Conservation (phyloP, 2,797 vertebrate genomes). For the Pantherophis vulpinus region DNA sequence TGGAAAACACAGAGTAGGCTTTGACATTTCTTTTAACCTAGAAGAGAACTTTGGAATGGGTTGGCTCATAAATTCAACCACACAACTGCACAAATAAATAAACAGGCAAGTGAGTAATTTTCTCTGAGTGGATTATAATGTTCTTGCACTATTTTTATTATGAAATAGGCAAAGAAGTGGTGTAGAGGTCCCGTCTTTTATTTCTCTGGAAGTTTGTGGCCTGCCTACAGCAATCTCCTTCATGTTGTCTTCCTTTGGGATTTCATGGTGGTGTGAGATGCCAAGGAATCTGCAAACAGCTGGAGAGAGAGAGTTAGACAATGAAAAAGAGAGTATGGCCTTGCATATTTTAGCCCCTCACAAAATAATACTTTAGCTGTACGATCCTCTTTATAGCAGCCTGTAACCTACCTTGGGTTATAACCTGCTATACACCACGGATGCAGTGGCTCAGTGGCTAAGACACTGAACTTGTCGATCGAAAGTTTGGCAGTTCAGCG, state of each 20-base stretch:
- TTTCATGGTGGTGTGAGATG: not conserved
- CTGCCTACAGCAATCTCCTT: not conserved
- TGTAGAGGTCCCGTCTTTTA: not conserved
- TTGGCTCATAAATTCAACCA: not conserved
- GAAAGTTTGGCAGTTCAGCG: too few species aligned
- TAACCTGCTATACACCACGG: too few species aligned
- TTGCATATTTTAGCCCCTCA: not conserved
- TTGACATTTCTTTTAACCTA: not conserved
- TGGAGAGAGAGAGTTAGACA: not conserved
- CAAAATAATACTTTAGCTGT: not conserved
- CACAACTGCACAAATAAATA: not conserved
- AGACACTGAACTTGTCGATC: too few species aligned
- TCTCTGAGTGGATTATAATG: not conserved
- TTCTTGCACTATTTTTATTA: not conserved
- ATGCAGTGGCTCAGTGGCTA: too few species aligned
- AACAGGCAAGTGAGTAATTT: not conserved
- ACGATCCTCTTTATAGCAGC: not conserved
- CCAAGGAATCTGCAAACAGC: not conserved
- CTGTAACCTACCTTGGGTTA: not conserved
- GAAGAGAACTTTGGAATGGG: not conserved
- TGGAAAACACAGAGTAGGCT: not conserved
- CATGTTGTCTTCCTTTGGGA: not conserved
- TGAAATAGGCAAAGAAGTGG: not conserved
- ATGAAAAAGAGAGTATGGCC: not conserved
- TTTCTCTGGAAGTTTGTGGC: not conserved